These are phyloP conservation scores for Malurus splendens DNA, from an alignment of 2,797 vertebrate species.

Conservation along the genomic window DNA sequence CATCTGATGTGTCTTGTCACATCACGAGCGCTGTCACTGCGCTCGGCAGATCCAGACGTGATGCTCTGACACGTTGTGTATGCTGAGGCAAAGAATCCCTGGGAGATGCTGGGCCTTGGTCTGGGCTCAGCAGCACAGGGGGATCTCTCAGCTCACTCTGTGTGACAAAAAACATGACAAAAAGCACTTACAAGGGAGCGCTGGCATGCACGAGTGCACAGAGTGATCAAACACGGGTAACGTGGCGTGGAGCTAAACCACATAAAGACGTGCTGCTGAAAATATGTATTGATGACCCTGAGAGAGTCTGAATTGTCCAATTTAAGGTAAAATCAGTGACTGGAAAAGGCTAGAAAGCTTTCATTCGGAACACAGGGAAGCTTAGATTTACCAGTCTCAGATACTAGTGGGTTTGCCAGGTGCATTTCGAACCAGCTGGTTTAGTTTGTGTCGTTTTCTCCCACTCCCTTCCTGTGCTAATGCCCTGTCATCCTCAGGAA, in stretches of 20 bases:
- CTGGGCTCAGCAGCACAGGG: rapidly evolving
- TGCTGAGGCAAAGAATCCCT: not conserved
- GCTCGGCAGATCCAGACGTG: not conserved
- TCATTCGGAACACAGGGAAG: not conserved
- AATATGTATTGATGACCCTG: not conserved
- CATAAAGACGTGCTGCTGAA: not conserved
- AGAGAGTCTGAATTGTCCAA: not conserved
- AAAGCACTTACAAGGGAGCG: not conserved
- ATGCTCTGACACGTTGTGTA: not conserved
- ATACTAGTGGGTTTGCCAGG: not conserved
- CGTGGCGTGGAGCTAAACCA: not conserved
- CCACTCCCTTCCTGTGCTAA: not conserved
- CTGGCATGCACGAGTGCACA: rapidly evolving
- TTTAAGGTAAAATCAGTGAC: not conserved
- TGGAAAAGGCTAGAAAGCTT: not conserved
- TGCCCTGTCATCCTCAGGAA: not conserved
- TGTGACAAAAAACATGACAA: not conserved
- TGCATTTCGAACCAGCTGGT: not conserved
- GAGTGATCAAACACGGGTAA: rapidly evolving
- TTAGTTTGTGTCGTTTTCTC: not conserved
- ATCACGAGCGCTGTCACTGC: not conserved
- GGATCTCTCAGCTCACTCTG: not conserved
- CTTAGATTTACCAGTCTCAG: not conserved
- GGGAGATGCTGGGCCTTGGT: not conserved
- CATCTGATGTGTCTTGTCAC: not conserved